Conservation (phyloP, 2,113 vertebrate species). For the Thalassoma bifasciatum region DNA sequence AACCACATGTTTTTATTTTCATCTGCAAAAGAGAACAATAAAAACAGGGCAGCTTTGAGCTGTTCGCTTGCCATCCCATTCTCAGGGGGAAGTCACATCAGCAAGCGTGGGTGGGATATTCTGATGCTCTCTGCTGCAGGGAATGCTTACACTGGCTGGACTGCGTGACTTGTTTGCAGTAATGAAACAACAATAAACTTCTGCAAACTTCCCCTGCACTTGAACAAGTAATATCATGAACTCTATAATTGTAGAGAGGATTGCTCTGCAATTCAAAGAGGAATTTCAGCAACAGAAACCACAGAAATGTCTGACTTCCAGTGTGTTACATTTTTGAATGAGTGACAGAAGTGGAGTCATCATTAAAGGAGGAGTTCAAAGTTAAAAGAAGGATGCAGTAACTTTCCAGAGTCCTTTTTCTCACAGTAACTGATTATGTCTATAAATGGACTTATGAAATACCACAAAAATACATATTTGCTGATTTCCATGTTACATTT, state of each 20-base stretch:
- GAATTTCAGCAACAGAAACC: conserved; percentile 16
- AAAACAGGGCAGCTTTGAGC: conserved; percentile 49
- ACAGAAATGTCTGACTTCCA: conserved; percentile 14
- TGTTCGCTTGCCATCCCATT: conserved; percentile 55
- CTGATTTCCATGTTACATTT: not conserved
- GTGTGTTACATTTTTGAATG: conserved; percentile 12
- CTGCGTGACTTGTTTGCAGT: conserved; percentile 48
- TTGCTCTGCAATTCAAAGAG: not conserved
- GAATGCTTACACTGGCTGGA: conserved; percentile 41
- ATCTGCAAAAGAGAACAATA: conserved; percentile 44
- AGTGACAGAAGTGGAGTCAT: not conserved
- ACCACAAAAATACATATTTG: not conserved
- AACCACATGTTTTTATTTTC: conserved; percentile 65
- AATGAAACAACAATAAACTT: conserved; percentile 48
- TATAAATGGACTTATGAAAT: not conserved
- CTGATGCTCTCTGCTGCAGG: conserved; percentile 41
- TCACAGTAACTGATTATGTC: not conserved
- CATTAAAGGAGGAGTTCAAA: conserved; percentile 5
- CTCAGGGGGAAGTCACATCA: conserved; percentile 47
- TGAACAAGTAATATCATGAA: not conserved
- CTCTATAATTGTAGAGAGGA: conserved; percentile 3
- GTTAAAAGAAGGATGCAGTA: not conserved
- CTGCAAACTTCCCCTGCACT: conserved; percentile 11
- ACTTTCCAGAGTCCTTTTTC: not conserved
- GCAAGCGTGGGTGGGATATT: conserved; percentile 34